Conservation (phyloP, 2,113 vertebrate species). For the Picathartes gymnocephalus region DNA sequence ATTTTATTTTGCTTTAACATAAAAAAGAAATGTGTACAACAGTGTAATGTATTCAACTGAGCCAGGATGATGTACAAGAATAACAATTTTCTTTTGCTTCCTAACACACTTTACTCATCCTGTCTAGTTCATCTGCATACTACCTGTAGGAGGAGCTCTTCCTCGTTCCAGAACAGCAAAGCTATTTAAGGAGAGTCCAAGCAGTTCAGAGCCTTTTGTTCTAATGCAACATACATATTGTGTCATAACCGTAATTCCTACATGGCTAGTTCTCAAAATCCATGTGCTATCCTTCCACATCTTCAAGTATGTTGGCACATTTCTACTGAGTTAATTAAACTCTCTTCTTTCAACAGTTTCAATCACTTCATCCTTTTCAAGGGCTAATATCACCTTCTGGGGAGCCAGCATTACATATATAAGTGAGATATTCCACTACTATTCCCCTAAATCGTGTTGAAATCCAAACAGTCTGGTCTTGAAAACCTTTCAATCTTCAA, state of each 20-base stretch:
- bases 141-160: background rate
- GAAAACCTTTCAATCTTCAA: background rate
- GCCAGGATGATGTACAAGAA: background rate
- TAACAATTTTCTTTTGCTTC: background rate
- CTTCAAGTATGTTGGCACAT: background rate
- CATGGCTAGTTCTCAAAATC: background rate
- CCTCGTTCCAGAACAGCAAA: background rate
- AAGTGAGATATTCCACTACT: background rate
- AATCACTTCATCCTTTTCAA: background rate
- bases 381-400: background rate
- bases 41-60: conserved; percentile 15
- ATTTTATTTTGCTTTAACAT: conserved; percentile 43
- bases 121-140: background rate
- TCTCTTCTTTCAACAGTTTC: background rate
- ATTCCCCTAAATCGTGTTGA: background rate
- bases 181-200: background rate
- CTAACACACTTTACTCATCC: background rate
- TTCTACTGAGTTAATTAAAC: background rate
- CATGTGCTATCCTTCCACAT: background rate
- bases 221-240: background rate
- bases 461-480: background rate
- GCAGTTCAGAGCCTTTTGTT: background rate
- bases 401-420: background rate
- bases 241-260: background rate
- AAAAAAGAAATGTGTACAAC: background rate